Base-by-base conservation (phyloP, 2,797 vertebrate genomes). In the Synaphobranchus kaupii region DNA sequence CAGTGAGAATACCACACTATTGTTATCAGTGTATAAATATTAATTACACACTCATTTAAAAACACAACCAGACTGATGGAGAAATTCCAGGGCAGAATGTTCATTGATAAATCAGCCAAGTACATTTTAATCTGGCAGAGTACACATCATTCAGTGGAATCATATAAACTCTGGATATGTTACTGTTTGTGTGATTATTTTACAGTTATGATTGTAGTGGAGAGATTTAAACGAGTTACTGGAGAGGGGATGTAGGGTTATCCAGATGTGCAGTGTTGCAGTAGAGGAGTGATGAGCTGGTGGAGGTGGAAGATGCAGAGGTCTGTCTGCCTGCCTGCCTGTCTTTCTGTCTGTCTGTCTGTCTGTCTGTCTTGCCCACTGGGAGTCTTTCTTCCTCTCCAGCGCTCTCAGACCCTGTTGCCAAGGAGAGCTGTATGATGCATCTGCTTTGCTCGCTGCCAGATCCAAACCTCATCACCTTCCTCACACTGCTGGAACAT, bases 351-450 rank as follows among this genome's bases (percentile, higher is more conserved):
- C 39, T 78, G n/a, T 31, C 0, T 20, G 76, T 80, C 15, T 80
- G 76, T 80, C 76, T 80, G 44, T 81, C 44, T 48, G 7, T 10
- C 15, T n/a, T 56, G 31, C 31, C 68, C 22, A 47, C 10, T 25
- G 20, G n/a, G n/a, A 54, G n/a, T 6, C 39, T 6, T n/a, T 9
- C 13, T 25, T 47, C 84, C 47, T 22, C 90, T 44, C 89, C 20
- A 99, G 99, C 98, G 58, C 96, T 99, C 90, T 98, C 98, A 0
- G 99, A 99, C 92, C 98, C 99, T 50, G 97, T 98, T 88, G 99
- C 99, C 92, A 99, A 98, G 97, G 99, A 99, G 94, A 99, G 98
- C 95, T 99, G 99, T 94, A 99, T 99, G 99, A 98, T 99, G 98
- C 98, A 99, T 91, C 97, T 99, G 93, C 97, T 99, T 86, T 98